Evolutionary conservation across 2,113 vertebrate genomes (phyloP).

Genomic region (Petaurus breviceps): DNA sequence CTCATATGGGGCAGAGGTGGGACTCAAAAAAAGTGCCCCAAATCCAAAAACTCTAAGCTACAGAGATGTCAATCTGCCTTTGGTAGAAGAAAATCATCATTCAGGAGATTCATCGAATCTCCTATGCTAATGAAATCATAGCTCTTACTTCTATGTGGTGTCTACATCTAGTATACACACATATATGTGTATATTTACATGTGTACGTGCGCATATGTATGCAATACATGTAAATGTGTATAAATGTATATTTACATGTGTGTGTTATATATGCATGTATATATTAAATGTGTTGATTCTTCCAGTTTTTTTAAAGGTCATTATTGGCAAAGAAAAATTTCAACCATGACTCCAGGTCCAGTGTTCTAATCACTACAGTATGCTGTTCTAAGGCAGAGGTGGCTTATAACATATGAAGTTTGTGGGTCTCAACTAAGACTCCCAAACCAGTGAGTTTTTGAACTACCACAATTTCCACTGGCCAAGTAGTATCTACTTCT

Average conservation of each 20-base stretch:
- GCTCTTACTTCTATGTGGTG: background rate
- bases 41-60: background rate
- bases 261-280: background rate
- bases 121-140: background rate
- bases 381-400: background rate
- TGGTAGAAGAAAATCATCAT: background rate
- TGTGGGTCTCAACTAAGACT: background rate
- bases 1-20: background rate
- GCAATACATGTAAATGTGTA: background rate
- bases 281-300: slow-evolving; percentile 2
- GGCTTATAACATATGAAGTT: background rate
- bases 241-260: background rate
- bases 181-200: background rate
- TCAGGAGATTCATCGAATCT: background rate
- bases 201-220: background rate
- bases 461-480: background rate
- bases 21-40: background rate
- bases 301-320: slow-evolving; percentile 29
- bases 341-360: slow-evolving; percentile 2
- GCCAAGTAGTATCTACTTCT: slow-evolving; percentile 24
- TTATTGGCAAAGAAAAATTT: background rate
- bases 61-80: background rate
- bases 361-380: background rate
- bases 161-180: background rate
- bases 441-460: background rate